Base-by-base conservation (phyloP, 2,797 vertebrate genomes). In the Pitangus sulphuratus region DNA sequence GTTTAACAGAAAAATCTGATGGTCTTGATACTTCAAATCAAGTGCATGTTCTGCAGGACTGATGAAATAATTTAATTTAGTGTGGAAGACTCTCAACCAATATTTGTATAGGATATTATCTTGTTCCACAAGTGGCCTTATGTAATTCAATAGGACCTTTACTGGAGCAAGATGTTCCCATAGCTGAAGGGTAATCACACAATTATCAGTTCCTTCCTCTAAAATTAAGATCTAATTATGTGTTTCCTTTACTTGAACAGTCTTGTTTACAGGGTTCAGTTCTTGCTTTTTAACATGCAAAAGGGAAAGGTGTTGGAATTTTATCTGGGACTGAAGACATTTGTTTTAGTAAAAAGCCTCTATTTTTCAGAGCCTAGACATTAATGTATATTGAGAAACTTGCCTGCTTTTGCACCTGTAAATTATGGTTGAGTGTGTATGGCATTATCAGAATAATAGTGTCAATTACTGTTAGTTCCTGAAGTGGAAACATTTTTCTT, bases 201-300 rank as follows among this genome's bases (percentile, higher is more conserved):
- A 93, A 77, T 92, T 94, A 95, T 70, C 64, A 75, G 71, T 90
- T 92, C 71, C 87, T 96, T 95, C 84, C 61, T 96, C 79, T 92
- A 75, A 90, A 94, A 94, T 93, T 89, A 87, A 82, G 48, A 40
- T 87, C 37, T 95, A 94, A 95, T 93, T 92, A 93, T 75, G 65
- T 76, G 61, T 91, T 96, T 95, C 84, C 84, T 87, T 83, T 78
- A 68, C 74, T 85, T 80, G 21, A 89, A 56, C 16, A 65, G 51
- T 44, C 37, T 83, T 94, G 42, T 96, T 93, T 95, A 76, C 45
- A 82, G 79, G 81, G 31, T 51, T 80, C 71, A 35, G 51, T 61
- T 92, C 78, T 71, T 96, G 81, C 80, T 76, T 94, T 93, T 76
- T 94, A 51, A 76, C 30, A 81, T 17, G 33, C 1, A 19, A 48